Evolutionary conservation across 1,140 invertebrate species (phyloP).

Genomic region (Pogonomyrmex californicus): DNA sequence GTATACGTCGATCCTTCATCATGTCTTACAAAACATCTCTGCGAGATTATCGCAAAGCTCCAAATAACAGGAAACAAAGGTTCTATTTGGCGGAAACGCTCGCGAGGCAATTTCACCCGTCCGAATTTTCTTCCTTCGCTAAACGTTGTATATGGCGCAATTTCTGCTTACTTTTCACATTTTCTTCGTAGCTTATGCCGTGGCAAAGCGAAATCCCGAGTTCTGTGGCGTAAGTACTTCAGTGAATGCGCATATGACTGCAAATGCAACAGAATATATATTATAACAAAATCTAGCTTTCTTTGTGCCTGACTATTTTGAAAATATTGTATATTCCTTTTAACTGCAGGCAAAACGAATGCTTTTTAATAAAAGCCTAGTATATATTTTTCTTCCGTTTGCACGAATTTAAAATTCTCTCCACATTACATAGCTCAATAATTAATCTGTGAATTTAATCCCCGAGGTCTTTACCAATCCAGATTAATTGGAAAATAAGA

Average conservation of each 20-base stretch:
- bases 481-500: constrained; percentile 1
- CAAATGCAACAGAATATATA: constrained; percentile 17
- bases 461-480: not conserved
- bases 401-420: no score
- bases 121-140: constrained; percentile 53
- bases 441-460: not conserved
- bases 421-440: not conserved
- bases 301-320: not conserved
- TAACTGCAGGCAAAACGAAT: not conserved
- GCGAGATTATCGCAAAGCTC: constrained; percentile 42
- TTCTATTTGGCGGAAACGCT: constrained; percentile 12
- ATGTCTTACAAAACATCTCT: not conserved
- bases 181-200: constrained; percentile 46
- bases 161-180: constrained; percentile 48
- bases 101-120: not conserved
- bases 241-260: constrained; percentile 13
- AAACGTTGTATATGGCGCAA: constrained; percentile 32
- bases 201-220: constrained; percentile 33
- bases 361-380: not conserved
- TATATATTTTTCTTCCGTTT: no score
- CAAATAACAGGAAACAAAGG: constrained; percentile 47
- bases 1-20: constrained; percentile 17
- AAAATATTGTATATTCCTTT: constrained; percentile 6
- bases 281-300: constrained; percentile 33
- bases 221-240: constrained; percentile 33